phyloP scores from a whole-genome alignment of 1,140 invertebrate genomes.

The Drosophila carrolli region DNA sequence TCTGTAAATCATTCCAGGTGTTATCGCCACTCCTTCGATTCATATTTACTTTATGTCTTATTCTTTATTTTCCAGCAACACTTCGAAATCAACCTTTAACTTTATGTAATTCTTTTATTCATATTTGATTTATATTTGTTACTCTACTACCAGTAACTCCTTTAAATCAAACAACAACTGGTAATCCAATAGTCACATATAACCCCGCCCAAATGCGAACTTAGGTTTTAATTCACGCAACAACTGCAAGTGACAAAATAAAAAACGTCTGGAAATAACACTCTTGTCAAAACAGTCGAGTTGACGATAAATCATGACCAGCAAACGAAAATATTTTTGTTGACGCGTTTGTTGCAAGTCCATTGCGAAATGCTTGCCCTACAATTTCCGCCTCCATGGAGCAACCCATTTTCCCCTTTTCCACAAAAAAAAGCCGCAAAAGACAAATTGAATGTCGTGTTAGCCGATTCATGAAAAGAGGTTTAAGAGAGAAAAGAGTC shows the following conservation, averaged over 20 bases:
- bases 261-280: constrained; percentile 59
- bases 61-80: not conserved
- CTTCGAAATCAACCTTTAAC: constrained; percentile 11
- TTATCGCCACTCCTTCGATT: constrained; percentile 12
- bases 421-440: constrained; percentile 27
- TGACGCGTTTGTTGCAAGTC: constrained; percentile 35
- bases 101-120: not conserved
- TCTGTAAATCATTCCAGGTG: not conserved
- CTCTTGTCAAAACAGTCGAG: constrained; percentile 57
- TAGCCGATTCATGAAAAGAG: constrained; percentile 9
- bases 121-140: not conserved
- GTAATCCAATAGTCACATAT: constrained; percentile 47
- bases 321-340: constrained; percentile 54
- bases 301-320: constrained; percentile 70
- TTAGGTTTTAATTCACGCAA: constrained; percentile 53
- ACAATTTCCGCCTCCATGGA: constrained; percentile 39
- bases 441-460: constrained; percentile 52
- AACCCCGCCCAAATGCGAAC: constrained; percentile 28
- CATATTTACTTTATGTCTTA: not conserved
- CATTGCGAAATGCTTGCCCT: constrained; percentile 49
- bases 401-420: not conserved
- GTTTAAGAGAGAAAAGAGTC: constrained; percentile 31
- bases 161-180: constrained; percentile 15
- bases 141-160: constrained; percentile 1
- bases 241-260: constrained; percentile 66